Evolutionary conservation across 2,888 invertebrate species (phyloP).

Genomic region (Junonia oenone): DNA sequence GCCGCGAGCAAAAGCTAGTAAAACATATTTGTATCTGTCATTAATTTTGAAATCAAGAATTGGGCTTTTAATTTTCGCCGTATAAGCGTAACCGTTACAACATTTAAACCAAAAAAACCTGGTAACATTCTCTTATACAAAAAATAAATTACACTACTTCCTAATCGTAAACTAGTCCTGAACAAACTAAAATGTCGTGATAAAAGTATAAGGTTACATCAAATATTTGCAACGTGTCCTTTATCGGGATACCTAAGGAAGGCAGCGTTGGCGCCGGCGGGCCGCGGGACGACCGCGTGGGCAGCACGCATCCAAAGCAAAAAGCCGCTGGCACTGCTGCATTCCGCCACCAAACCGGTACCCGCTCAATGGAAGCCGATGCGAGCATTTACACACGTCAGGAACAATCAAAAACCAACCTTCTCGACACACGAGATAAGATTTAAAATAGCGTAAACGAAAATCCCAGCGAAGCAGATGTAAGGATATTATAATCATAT

Average conservation of each 20-base stretch:
- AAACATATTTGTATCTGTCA: too few species aligned
- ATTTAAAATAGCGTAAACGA: slow-evolving; percentile 30
- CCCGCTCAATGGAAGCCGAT: slow-evolving; percentile 66
- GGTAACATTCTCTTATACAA: not conserved
- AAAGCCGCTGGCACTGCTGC: slow-evolving; percentile 63
- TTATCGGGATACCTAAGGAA: slow-evolving; percentile 50
- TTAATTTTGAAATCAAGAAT: not conserved
- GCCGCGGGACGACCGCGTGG: slow-evolving; percentile 53
- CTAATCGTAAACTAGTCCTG: not conserved
- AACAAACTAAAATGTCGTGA: slow-evolving; percentile 11
- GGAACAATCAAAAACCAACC: slow-evolving; percentile 42
- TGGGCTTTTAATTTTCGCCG: not conserved
- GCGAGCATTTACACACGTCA: slow-evolving; percentile 29
- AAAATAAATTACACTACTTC: not conserved
- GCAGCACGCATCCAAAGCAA: slow-evolving; percentile 60
- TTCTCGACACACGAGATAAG: slow-evolving; percentile 33
- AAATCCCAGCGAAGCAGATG: slow-evolving; percentile 29
- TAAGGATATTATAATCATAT: slow-evolving; percentile 63
- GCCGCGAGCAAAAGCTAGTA: too few species aligned
- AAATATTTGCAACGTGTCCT: slow-evolving; percentile 64
- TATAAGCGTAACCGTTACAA: too few species aligned
- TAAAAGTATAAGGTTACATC: slow-evolving; percentile 39
- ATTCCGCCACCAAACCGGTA: slow-evolving; percentile 72
- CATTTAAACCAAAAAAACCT: not conserved
- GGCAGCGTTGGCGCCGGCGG: slow-evolving; percentile 48